Percentiles rank a stretch among this genome's conserved stretches.
Conservation (phyloP, 2,113 vertebrate species). For the Oreochromis aureus region DNA sequence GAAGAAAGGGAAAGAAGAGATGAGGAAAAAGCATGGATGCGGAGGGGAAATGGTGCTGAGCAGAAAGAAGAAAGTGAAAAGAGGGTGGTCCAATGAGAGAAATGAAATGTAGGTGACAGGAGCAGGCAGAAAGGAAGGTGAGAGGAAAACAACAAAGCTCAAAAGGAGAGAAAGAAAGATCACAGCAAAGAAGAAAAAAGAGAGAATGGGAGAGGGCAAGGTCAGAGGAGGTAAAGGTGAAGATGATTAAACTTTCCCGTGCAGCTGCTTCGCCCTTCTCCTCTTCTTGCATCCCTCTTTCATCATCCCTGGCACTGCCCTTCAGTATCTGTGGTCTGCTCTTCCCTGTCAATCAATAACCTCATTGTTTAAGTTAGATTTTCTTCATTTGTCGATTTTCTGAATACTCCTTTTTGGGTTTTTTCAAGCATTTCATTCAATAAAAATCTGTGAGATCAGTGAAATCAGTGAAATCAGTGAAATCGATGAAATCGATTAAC, state of each 20-base stretch:
- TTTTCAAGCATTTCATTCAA: neutral
- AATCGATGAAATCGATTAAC: neutral
- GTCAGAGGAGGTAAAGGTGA: conserved; percentile 17
- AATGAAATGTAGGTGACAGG: neutral
- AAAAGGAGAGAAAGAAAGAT: neutral
- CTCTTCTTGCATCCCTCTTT: conserved; percentile 31
- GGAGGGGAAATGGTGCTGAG: neutral
- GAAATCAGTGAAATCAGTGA: rapidly evolving
- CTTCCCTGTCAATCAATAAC: neutral
- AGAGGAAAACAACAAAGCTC: neutral
- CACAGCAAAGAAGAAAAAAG: neutral
- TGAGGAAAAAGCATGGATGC: neutral
- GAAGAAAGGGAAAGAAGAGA: neutral
- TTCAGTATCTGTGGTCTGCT: neutral
- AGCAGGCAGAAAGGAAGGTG: neutral
- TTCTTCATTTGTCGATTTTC: neutral
- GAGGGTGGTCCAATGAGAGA: no score
- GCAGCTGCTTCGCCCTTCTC: conserved; percentile 12
- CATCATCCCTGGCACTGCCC: conserved; percentile 21
- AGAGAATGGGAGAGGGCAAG: neutral
- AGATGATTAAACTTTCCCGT: neutral
- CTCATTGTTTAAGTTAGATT: neutral
- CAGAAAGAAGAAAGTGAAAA: no score
- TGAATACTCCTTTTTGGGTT: neutral
- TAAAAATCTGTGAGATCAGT: neutral